These are phyloP conservation scores for Sarcoramphus papa DNA, from an alignment of 2,797 vertebrate species.

Conservation along the genomic window DNA sequence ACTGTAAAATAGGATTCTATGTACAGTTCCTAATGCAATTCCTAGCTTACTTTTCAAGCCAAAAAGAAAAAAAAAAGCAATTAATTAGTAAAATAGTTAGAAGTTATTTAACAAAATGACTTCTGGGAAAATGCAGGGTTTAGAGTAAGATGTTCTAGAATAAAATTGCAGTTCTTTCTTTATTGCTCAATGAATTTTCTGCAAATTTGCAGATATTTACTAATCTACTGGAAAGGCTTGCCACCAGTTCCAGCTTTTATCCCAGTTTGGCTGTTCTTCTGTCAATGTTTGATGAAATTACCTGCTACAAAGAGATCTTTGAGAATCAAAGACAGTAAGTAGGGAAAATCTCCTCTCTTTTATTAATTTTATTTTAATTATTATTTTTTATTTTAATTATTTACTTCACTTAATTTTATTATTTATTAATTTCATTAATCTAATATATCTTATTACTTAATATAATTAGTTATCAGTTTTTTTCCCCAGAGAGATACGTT, in stretches of 20 bases:
- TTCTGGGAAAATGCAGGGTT: neutral
- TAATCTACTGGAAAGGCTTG: constrained; percentile 74
- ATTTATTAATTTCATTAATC: neutral
- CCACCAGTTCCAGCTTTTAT: constrained; percentile 72
- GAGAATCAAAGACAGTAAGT: constrained; percentile 76
- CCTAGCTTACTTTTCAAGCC: neutral
- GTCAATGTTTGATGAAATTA: constrained; percentile 78
- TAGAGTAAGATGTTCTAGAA: neutral
- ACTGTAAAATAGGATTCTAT: neutral
- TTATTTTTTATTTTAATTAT: neutral
- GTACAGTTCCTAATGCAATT: neutral
- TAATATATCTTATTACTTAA: neutral
- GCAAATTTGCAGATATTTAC: constrained; percentile 77
- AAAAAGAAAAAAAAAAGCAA: neutral
- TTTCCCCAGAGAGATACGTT: neutral
- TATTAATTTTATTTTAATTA: neutral
- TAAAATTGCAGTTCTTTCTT: neutral
- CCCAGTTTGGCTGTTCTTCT: constrained; percentile 73
- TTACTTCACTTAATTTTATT: neutral
- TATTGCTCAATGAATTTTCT: neutral
- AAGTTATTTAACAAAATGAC: neutral
- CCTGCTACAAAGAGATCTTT: constrained; percentile 71
- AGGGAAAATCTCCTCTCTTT: neutral
- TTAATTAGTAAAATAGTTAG: neutral
- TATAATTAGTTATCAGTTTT: neutral